phyloP scores from a whole-genome alignment of 1,140 invertebrate genomes.

The Solenopsis invicta region DNA sequence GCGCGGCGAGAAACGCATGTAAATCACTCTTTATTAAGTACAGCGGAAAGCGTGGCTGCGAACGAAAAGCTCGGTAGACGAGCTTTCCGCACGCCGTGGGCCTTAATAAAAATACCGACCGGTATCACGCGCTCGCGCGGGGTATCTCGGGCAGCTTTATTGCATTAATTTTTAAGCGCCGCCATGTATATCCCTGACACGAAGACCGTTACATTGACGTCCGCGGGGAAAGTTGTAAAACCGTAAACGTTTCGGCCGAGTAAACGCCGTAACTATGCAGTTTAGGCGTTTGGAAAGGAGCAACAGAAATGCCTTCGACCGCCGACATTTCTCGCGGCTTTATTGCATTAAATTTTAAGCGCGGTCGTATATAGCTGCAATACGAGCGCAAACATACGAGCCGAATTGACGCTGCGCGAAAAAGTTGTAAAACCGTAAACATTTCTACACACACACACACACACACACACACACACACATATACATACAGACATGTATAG shows the following conservation, averaged over 20 bases:
- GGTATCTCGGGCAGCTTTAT: constrained; percentile 40
- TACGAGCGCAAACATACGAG: constrained; percentile 5
- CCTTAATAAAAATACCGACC: constrained; percentile 50
- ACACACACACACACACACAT: no score
- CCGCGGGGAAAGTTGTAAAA: constrained; percentile 51
- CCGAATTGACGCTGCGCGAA: constrained; percentile 32
- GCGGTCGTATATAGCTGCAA: neutral
- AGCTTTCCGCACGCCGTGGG: constrained; percentile 50
- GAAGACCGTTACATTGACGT: constrained; percentile 44
- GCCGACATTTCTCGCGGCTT: constrained; percentile 24
- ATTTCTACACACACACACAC: constrained; percentile 17
- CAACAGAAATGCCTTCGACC: constrained; percentile 39
- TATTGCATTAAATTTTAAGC: constrained; percentile 60
- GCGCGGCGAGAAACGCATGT: constrained; percentile 68
- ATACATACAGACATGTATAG: no score
- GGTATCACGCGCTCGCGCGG: constrained; percentile 39
- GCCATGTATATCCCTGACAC: constrained; percentile 32
- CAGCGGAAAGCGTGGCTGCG: constrained; percentile 67
- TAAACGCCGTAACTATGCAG: constrained; percentile 21
- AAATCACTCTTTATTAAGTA: constrained; percentile 80
- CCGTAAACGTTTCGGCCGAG: constrained; percentile 35
- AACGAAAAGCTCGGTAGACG: constrained; percentile 46
- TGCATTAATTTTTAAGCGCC: constrained; percentile 62
- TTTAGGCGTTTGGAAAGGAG: constrained; percentile 29
- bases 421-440: constrained; percentile 44